phyloP scores from a whole-genome alignment of 2,797 vertebrate genomes.

The Hyperoplus immaculatus region DNA sequence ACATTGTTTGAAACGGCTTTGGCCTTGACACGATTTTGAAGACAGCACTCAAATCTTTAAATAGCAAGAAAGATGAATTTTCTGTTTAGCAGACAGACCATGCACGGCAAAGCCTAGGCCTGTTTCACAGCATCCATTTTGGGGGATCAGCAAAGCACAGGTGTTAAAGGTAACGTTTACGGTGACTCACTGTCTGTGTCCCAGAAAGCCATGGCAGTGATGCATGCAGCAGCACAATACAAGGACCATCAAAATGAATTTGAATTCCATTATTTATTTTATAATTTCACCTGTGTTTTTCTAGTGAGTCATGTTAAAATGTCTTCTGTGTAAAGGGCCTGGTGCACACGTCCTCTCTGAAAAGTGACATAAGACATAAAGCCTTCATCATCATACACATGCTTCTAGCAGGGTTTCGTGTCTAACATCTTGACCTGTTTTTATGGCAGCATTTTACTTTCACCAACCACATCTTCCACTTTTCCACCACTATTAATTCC shows the following conservation, averaged over 20 bases:
- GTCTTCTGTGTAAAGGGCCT: constrained; percentile 3
- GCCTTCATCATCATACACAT: not conserved
- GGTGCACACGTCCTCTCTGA: not conserved
- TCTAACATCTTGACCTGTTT: not conserved
- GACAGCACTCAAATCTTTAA: too few species aligned
- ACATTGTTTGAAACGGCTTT: too few species aligned
- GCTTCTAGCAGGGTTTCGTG: not conserved
- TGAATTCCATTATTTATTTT: not conserved
- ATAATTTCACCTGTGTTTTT: constrained; percentile 20
- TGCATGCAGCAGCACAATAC: constrained; percentile 1
- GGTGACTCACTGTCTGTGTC: not conserved
- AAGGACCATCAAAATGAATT: not conserved
- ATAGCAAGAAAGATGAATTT: too few species aligned
- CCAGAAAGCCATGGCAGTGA: not conserved
- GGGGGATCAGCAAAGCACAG: not conserved
- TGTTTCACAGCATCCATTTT: constrained; percentile 3
- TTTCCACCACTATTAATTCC: not conserved
- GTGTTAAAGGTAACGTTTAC: not conserved
- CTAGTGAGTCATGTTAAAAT: constrained; percentile 9
- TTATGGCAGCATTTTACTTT: constrained; percentile 9
- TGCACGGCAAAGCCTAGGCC: not conserved
- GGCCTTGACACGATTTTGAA: too few species aligned
- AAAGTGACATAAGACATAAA: constrained; percentile 9
- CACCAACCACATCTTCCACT: constrained; percentile 1
- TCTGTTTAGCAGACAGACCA: too few species aligned